Base-by-base conservation (phyloP, 2,797 vertebrate species). In the Heliangelus exortis region DNA sequence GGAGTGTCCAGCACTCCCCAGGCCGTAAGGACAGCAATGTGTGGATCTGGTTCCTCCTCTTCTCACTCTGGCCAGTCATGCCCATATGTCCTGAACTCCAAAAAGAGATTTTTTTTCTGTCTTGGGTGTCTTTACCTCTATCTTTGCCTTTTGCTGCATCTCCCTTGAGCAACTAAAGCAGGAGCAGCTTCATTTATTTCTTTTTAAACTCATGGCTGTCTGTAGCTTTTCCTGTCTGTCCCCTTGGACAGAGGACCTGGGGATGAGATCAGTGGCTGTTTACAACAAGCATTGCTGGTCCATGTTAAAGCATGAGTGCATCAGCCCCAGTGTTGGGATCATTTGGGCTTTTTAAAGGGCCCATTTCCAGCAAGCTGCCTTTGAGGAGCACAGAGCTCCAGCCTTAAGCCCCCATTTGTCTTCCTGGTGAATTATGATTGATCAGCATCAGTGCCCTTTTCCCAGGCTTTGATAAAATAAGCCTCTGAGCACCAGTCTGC, bases 381-480 rank as follows among this genome's bases (percentile, higher is more conserved):
- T 36, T 54, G 75, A 50, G 79, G 51, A 63, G 26, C 57, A 9
- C 2, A 2, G 20, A 55, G 83, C 80, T 90, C 47, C 57, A 79
- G 79, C 76, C 77, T 50, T 54, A 57, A 76, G 67, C 2, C 7
- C 69, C 77, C 50, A 39, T 65, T 54, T 92, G 85, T 61, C 58
- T 78, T 84, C 79, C 43, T 1, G 4, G 47, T 69, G 63, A 79
- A 69, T 84, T 82, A 82, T 72, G 77, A 82, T 76, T 39, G 69
- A 82, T 91, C 74, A 50, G 26, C 58, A 78, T 79, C 0, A 1
- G 20, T 76, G 79, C 57, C 62, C 34, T 90, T 93, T 85, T 72
- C 45, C 48, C 81, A 90, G 68, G 62, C 34, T 91, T 78, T 78
- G 73, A 84, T 84, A 91, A 82, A 72, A 84, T 62, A 63, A 0